A percentile compares a stretch with the other conserved stretches of the same genome.
phyloP scores from a whole-genome alignment of 2,888 invertebrate genomes.

The Athalia rosae region DNA sequence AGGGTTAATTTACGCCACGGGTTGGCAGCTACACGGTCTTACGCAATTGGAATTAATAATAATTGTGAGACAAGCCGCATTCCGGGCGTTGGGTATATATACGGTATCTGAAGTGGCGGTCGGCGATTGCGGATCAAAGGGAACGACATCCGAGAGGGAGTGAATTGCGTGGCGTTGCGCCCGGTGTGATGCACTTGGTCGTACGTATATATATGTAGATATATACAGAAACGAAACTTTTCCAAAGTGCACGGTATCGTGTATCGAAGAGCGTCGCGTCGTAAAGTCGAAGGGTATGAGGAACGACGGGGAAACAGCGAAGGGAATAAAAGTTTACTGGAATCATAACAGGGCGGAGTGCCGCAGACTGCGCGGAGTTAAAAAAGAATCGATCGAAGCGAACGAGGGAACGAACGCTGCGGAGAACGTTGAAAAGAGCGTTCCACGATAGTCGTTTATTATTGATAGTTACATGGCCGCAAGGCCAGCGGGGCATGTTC shows the following conservation, averaged over 20 bases:
- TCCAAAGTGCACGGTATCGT: too few species aligned
- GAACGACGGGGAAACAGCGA: too few species aligned
- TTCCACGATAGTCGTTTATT: conserved; percentile 57
- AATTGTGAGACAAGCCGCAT: conserved; percentile 30
- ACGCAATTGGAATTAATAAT: conserved; percentile 38
- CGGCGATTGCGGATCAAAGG: conserved; percentile 31
- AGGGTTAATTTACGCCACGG: conserved; percentile 25
- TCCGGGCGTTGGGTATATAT: conserved; percentile 17
- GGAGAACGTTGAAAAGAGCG: conserved; percentile 36
- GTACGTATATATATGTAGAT: too few species aligned
- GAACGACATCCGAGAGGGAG: conserved; percentile 2
- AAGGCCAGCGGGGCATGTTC: conserved; percentile 68
- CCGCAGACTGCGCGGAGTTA: neutral
- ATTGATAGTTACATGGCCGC: conserved; percentile 70
- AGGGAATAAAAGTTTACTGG: too few species aligned
- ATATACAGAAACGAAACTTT: too few species aligned
- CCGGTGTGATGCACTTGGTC: too few species aligned
- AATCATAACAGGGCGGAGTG: too few species aligned
- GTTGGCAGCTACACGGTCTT: conserved; percentile 25
- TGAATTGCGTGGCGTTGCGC: too few species aligned
- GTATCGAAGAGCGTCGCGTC: too few species aligned
- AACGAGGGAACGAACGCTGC: neutral
- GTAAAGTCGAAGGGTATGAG: too few species aligned
- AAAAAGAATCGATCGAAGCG: conserved; percentile 18
- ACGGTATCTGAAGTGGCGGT: conserved; percentile 28